These are phyloP conservation scores for Heliconius ethilla DNA, from an alignment of 2,888 invertebrate genomes.

Conservation along the genomic window DNA sequence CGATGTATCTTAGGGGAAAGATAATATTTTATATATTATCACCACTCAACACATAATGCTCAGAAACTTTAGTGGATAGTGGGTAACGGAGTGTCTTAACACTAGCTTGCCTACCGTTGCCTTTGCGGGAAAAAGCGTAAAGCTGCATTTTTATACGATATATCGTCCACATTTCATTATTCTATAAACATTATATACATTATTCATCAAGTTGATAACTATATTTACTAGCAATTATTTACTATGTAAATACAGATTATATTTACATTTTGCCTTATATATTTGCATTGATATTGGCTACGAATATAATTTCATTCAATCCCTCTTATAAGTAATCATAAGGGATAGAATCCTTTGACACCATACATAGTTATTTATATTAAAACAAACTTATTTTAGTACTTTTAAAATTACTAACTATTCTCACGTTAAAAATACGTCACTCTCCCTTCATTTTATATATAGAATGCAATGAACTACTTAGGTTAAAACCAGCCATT, in stretches of 20 bases:
- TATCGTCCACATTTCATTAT: background rate
- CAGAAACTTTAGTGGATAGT: too few species aligned
- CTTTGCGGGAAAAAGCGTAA: too few species aligned
- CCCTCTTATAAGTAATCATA: too few species aligned
- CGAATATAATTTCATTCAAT: too few species aligned
- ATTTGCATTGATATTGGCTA: too few species aligned
- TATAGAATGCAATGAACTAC: constrained; percentile 36
- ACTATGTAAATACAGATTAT: constrained; percentile 1
- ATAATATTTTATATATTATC: too few species aligned
- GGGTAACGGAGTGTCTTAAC: too few species aligned
- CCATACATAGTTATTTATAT: background rate
- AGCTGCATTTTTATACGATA: background rate
- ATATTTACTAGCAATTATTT: constrained; percentile 6
- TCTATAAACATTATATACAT: background rate
- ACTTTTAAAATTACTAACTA: background rate
- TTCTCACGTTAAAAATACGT: constrained; percentile 12
- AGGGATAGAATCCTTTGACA: too few species aligned
- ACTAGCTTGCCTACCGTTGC: too few species aligned
- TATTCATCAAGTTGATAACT: constrained; percentile 21
- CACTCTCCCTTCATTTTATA: constrained; percentile 30
- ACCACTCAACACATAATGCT: too few species aligned
- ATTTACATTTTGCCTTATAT: too few species aligned
- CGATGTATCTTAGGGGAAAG: too few species aligned
- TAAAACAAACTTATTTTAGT: background rate
- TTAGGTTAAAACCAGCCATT: constrained; percentile 31